Evolutionary conservation across 2,797 vertebrate species (phyloP).

Genomic region (Clamator glandarius): DNA sequence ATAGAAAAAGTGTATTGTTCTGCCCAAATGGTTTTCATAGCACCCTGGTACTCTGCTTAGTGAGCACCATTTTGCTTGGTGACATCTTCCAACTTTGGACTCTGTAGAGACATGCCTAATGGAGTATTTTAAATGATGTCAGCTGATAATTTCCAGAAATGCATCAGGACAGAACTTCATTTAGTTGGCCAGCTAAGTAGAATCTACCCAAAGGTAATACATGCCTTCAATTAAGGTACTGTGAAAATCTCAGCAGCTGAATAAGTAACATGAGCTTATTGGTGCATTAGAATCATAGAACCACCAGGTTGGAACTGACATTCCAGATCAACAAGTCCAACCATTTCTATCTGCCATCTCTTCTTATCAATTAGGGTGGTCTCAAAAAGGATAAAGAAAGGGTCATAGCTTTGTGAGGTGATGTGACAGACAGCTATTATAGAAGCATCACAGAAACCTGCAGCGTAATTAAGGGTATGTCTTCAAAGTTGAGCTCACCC

Average conservation of each 20-base stretch:
- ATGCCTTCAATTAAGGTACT: background rate
- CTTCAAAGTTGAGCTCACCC: background rate
- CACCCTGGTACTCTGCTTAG: background rate
- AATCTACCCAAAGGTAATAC: background rate
- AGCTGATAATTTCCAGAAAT: background rate
- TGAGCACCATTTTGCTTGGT: background rate
- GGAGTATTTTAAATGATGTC: background rate
- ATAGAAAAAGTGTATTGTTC: background rate
- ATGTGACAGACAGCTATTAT: background rate
- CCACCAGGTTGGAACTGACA: too few species aligned
- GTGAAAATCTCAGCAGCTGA: background rate
- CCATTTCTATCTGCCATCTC: background rate
- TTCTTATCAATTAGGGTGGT: background rate
- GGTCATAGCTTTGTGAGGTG: background rate
- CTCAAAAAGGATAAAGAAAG: constrained; percentile 16
- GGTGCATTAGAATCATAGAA: background rate
- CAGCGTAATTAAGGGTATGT: background rate
- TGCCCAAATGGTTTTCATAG: background rate
- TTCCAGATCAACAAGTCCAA: too few species aligned
- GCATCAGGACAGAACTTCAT: background rate
- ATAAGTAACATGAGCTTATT: background rate
- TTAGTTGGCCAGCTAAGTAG: background rate
- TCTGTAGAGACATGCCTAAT: background rate
- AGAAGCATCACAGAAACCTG: background rate
- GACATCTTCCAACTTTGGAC: background rate